Base-by-base conservation (phyloP, 2,888 invertebrate species). In the Spicauda simplicius region DNA sequence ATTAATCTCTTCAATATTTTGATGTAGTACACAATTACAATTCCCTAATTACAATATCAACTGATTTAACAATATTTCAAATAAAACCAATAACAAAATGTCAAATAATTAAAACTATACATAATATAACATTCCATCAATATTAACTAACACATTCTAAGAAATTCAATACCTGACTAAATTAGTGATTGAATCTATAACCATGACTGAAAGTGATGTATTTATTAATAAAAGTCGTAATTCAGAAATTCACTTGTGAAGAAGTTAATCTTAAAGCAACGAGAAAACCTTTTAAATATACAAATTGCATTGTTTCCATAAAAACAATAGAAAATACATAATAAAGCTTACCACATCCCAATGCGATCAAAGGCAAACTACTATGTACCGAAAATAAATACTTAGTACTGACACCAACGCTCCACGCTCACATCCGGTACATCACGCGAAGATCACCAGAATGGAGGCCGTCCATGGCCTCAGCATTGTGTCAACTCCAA, bases 1-100 rank as follows among this genome's bases (percentile, higher is more conserved):
- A 89, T 91, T 91, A 93, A 92, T 91, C 92, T 92, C 91, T 84
- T 86, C 76, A 79, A 81, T 81, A 84, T 77, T 78, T 85, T 84
- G 76, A 84, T 86, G 83, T 83, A 85, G 70, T 62, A 66, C 48
- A 66, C 69, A 71, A 77, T 80, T 83, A 79, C 74, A 80, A 80
- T 82, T 83, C 73, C 85, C 83, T 85, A 90, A 80, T 85, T 88
- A 86, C 86, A 93, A 92, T 93, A 92, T 93, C 92, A 91, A 89
- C 81, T 82, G 84, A 88, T 87, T 86, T 81, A 91, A 88, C 87
- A 87, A 86, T 83, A 82, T 76, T 74, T 85, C 82, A 83, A 85
- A 87, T 81, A 85, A 87, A 90, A 86, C 81, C 83, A 86, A 87
- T 86, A 88, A 88, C 81, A 77, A 86, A 87, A 85, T 85, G 87